Percentiles rank a stretch among this genome's conserved stretches.
Evolutionary conservation across 53 echinoderm and acorn worm species (phyloP).

Genomic region (Holothuria scabra): DNA sequence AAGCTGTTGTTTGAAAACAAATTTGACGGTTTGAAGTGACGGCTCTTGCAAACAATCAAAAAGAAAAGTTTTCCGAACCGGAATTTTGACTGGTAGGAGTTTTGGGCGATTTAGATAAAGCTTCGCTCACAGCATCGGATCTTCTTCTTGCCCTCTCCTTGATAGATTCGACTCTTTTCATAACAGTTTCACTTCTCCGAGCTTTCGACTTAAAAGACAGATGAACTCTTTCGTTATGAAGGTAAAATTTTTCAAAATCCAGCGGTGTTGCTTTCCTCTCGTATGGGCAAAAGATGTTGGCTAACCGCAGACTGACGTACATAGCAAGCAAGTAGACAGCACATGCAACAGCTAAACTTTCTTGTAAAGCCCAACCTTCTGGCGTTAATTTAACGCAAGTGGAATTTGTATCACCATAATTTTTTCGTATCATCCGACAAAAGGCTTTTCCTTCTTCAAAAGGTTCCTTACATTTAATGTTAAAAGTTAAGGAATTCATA

Average conservation of each 20-base stretch:
- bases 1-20: no score
- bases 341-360: constrained; percentile 13
- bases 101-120: neutral
- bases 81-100: neutral
- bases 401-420: neutral
- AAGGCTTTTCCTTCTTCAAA: neutral
- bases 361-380: neutral
- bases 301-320: neutral
- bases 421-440: no score
- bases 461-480: neutral
- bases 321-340: neutral
- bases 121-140: neutral
- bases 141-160: neutral
- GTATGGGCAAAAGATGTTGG: constrained; percentile 5
- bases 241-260: neutral
- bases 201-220: neutral
- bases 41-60: no score
- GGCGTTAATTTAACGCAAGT: neutral
- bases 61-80: neutral
- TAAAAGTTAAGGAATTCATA: no score
- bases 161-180: constrained; percentile 1
- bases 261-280: neutral
- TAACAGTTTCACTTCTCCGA: neutral
- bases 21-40: no score
- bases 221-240: neutral